Evolutionary conservation across 1,140 invertebrate species (phyloP), one percentile per base, ranked within the genome.

Genomic region (Brachionus paranguensis): DNA sequence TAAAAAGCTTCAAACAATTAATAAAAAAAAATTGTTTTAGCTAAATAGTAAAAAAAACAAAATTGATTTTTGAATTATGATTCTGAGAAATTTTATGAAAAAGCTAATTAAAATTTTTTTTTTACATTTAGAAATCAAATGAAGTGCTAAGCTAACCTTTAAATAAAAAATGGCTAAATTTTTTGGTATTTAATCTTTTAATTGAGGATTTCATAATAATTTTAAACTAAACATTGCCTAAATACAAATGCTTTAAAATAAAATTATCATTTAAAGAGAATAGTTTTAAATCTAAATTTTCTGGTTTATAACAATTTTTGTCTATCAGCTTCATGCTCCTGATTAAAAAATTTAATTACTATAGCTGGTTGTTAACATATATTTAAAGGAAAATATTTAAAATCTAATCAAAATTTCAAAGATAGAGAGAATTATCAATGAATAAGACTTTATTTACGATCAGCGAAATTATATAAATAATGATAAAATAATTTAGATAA

Each of bases 401-500:
- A 24, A 24, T 47, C 11, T 47, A 60, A 60, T 60, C 53, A 10
- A 3, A 0, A 27, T 60, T 24, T 3, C 7, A 20, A n/a, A 14
- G 47, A 53, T 53, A 60, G 4, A 60, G 53, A 60, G 20, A 60
- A 20, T 60, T 60, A 60, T 60, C 53, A 60, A 11, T 60, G n/a
- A 60, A 27, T 20, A 24, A 60, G 53, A 3, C 53, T 20, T 10
- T 60, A 27, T 60, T n/a, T 60, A 10, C 53, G 53, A 60, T 11
- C 10, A 60, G 17, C 8, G 10, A 60, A 60, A 60, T 20, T 24
- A 6, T 60, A 60, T 27, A 55, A 55, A 55, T 55, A 53, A 60
- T 60, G 53, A 60, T 60, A 60, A 60, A 60, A 60, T 60, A 60
- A 60, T 60, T 60, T 60, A 60, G 53, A 60, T 60, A 60, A 60